Percentiles rank a stretch among this genome's conserved stretches.
These are phyloP conservation scores for Aurelia sp. DNA, from an alignment of 30 jellyfish, hydroid and myxozoan species.

Conservation along the genomic window DNA sequence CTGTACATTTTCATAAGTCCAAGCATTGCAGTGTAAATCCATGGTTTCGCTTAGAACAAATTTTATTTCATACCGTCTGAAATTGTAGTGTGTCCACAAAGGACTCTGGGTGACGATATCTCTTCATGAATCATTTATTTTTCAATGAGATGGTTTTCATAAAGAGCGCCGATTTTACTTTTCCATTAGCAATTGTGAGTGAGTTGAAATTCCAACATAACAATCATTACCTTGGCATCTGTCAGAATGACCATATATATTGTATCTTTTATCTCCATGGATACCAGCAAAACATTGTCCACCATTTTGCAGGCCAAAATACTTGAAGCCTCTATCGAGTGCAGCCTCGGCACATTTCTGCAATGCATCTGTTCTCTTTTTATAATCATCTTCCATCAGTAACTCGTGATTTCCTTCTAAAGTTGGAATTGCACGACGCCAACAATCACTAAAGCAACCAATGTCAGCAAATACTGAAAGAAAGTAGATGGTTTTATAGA, in stretches of 20 bases:
- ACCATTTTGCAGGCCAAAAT: conserved; percentile 93
- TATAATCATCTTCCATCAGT: conserved; percentile 95
- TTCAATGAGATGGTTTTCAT: too few species aligned
- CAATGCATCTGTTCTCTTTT: conserved; percentile 84
- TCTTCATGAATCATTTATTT: too few species aligned
- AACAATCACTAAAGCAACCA: conserved; percentile 94
- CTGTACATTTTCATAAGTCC: too few species aligned
- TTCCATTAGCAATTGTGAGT: too few species aligned
- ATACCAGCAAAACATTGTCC: conserved; percentile 98
- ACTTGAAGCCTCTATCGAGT: conserved; percentile 87
- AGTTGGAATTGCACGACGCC: conserved; percentile 98
- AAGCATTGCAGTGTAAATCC: too few species aligned
- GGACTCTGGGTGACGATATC: too few species aligned
- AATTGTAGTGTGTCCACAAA: too few species aligned
- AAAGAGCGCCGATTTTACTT: too few species aligned
- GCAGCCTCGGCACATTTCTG: conserved; percentile 99
- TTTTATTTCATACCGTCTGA: too few species aligned
- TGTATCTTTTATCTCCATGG: conserved; percentile 78
- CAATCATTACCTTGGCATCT: conserved; percentile 73
- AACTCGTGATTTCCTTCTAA: conserved; percentile 93
- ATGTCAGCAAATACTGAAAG: conserved; percentile 87
- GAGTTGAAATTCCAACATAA: not conserved
- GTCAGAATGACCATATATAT: conserved; percentile 87
- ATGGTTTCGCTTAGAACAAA: too few species aligned
- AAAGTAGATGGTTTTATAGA: not conserved